Evolutionary conservation across 2,113 vertebrate species (phyloP).

Genomic region (Sebastes schlegelii): DNA sequence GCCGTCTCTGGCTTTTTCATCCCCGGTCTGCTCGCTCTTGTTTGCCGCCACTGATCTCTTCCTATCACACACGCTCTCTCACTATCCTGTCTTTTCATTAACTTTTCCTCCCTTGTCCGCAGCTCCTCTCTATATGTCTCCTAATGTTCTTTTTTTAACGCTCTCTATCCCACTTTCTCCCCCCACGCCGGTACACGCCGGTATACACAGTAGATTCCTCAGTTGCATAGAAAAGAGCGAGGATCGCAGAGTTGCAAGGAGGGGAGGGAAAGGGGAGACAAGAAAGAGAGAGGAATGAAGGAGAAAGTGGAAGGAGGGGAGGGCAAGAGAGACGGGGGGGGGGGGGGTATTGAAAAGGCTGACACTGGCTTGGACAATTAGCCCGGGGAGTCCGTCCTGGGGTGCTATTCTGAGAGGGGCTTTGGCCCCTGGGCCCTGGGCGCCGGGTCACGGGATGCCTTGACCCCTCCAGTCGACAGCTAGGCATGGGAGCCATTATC

Average conservation of each 20-base stretch:
- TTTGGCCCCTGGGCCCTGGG: constrained; percentile 79
- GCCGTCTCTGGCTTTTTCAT: constrained; percentile 23
- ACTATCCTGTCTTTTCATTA: constrained; percentile 33
- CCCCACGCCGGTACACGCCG: constrained; percentile 35
- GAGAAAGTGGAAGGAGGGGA: constrained; percentile 62
- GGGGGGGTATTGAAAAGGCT: constrained; percentile 82
- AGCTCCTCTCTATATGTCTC: not conserved
- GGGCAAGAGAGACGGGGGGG: not conserved
- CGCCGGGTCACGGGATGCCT: constrained; percentile 84
- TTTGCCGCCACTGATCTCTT: constrained; percentile 18
- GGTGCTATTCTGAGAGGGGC: constrained; percentile 81
- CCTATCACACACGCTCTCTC: constrained; percentile 25
- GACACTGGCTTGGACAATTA: constrained; percentile 87
- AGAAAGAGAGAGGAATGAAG: constrained; percentile 67
- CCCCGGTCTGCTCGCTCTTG: not conserved
- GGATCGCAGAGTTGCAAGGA: constrained; percentile 59
- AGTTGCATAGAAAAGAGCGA: constrained; percentile 57
- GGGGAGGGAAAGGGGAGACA: constrained; percentile 40
- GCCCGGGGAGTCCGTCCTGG: constrained; percentile 82
- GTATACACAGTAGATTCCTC: constrained; percentile 56
- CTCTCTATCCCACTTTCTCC: constrained; percentile 17
- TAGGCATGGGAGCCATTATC: constrained; percentile 87
- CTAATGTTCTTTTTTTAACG: not conserved
- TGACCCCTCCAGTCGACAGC: constrained; percentile 87
- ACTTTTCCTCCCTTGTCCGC: constrained; percentile 36